phyloP scores from a whole-genome alignment of 2,888 invertebrate species.

The Epirrita christyi region DNA sequence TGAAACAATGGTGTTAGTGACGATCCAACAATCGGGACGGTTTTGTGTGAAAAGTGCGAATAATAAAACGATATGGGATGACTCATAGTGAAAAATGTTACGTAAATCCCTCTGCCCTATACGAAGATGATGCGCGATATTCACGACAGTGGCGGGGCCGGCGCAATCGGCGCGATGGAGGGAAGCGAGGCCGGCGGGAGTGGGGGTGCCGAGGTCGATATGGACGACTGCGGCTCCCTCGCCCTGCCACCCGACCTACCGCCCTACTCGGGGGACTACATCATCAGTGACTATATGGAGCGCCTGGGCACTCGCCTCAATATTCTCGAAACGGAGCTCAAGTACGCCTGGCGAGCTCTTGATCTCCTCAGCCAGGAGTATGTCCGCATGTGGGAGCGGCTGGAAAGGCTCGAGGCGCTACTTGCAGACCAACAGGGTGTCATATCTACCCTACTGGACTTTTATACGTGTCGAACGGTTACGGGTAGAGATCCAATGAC shows the following conservation, averaged over 20 bases:
- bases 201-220: slow-evolving; percentile 82
- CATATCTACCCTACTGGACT: slow-evolving; percentile 93
- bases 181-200: slow-evolving; percentile 83
- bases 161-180: slow-evolving; percentile 81
- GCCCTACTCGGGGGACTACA: slow-evolving; percentile 88
- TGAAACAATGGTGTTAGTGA: slow-evolving; percentile 70
- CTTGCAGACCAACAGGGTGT: slow-evolving; percentile 96
- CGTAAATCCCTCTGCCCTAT: slow-evolving; percentile 71
- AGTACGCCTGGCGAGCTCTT: slow-evolving; percentile 96
- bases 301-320: slow-evolving; percentile 93
- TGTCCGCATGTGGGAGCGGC: slow-evolving; percentile 96
- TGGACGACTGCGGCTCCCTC: slow-evolving; percentile 83
- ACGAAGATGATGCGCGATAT: slow-evolving; percentile 84
- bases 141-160: slow-evolving; percentile 80
- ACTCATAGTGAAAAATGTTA: slow-evolving; percentile 82
- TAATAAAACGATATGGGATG: slow-evolving; percentile 83
- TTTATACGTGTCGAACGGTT: slow-evolving; percentile 86
- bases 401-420: slow-evolving; percentile 94
- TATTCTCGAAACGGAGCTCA: slow-evolving; percentile 94
- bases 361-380: slow-evolving; percentile 96
- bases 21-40: slow-evolving; percentile 56
- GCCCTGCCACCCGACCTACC: slow-evolving; percentile 80
- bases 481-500: slow-evolving; percentile 81
- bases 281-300: slow-evolving; percentile 96
- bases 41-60: slow-evolving; percentile 72